Evolutionary conservation across 2,797 vertebrate genomes (phyloP).

Genomic region (Mormyrops attenuatus): DNA sequence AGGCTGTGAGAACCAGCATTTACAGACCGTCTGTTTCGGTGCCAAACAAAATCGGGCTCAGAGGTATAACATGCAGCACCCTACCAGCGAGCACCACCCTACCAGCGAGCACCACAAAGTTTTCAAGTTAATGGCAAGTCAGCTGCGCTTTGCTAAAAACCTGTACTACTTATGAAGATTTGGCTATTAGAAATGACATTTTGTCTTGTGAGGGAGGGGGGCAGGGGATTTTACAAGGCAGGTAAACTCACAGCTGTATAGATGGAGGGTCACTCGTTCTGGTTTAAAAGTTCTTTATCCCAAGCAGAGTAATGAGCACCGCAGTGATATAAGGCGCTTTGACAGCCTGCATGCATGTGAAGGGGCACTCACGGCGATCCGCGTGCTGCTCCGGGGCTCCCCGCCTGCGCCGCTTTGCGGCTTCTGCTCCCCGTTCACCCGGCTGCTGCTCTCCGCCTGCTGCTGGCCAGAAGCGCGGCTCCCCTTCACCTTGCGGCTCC

Average conservation of each 20-base stretch:
- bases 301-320: background rate
- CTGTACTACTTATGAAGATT: background rate
- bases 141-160: background rate
- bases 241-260: background rate
- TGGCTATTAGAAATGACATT: background rate
- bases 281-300: background rate
- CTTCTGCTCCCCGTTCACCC: conserved; percentile 61
- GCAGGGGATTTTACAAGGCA: background rate
- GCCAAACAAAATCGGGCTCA: background rate
- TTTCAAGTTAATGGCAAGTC: background rate
- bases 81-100: background rate
- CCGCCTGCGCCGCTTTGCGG: conserved; percentile 38
- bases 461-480: conserved; percentile 62
- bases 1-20: background rate
- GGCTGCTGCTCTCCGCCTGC: conserved; percentile 58
- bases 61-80: background rate
- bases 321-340: background rate
- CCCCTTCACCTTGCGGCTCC: conserved; percentile 73
- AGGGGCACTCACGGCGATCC: conserved; percentile 78
- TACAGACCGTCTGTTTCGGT: background rate
- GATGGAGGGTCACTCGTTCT: background rate
- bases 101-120: background rate
- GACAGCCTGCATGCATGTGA: background rate
- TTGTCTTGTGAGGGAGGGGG: background rate
- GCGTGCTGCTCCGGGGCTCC: conserved; percentile 78